Base-by-base conservation (phyloP, 2,113 vertebrate species). In the Ptilonorhynchus violaceus region DNA sequence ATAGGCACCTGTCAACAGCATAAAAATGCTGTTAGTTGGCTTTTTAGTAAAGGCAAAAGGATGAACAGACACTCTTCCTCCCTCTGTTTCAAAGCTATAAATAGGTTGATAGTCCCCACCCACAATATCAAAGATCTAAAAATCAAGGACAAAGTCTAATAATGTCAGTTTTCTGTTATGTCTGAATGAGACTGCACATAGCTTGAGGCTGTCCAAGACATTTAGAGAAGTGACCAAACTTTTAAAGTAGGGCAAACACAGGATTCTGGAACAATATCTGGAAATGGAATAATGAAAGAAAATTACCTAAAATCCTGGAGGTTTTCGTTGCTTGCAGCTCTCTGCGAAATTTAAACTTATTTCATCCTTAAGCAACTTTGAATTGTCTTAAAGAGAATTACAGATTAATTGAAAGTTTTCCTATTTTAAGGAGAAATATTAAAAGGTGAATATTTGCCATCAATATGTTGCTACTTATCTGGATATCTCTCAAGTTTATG, bases 1-100 rank as follows among this genome's bases (percentile, higher is more conserved):
- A 97, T 99, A 99, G 97, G 99, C 99, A 97, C 99, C 99, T 99
- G 97, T 93, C 89, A 96, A 96, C 62, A 77, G 78, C 56, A 94
- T 39, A 39, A 39, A 39, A 39, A 39, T 39, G 37, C 47, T 49
- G 23, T 49, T 49, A 49, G 24, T 25, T 49, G 47, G 47, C 47
- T 49, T 49, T 49, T 49, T 49, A 49, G 47, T 24, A 25, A 49
- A 49, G 47, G 47, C 24, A 24, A 49, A 49, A 49, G 47, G 47
- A 49, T 49, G 47, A 21, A 49, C 47, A 49, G 47, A 49, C 47
- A 49, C 22, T 31, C 35, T 67, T 56, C n/a, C 10, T 31, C 42
- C 31, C 39, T 74, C 27, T 37, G n/a, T 42, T 85, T 69, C 56
- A 50, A 64, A 56, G 72, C 4, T 31, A 46, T 55, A 31, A 63